Conservation (phyloP, 2,888 invertebrate genomes). For the Subacronicta megacephala region DNA sequence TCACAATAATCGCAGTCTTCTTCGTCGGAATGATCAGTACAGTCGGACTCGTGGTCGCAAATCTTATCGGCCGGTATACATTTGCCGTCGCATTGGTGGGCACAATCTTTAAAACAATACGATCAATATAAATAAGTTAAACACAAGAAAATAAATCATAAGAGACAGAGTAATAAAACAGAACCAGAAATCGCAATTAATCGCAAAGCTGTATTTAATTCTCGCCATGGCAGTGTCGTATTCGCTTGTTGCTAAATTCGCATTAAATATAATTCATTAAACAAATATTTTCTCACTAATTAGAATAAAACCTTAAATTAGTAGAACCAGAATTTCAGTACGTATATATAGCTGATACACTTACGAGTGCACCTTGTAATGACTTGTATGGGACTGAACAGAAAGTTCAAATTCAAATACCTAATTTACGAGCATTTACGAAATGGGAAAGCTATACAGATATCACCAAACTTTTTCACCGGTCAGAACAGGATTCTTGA, state of each 20-base stretch:
- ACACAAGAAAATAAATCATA: slow-evolving; percentile 37
- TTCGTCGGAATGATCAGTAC: slow-evolving; percentile 91
- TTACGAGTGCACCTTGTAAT: too few relatives aligned
- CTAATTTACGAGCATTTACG: too few relatives aligned
- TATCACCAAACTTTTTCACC: too few relatives aligned
- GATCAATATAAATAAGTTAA: slow-evolving; percentile 46
- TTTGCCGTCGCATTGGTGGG: slow-evolving; percentile 84
- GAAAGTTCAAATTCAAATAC: too few relatives aligned
- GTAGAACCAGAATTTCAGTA: too few relatives aligned
- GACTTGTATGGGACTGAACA: too few relatives aligned
- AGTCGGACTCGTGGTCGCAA: slow-evolving; percentile 90
- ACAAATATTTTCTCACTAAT: too few relatives aligned
- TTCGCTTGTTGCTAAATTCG: slow-evolving; percentile 19
- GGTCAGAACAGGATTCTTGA: too few relatives aligned
- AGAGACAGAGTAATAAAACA: slow-evolving; percentile 8
- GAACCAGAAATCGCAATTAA: slow-evolving; percentile 19
- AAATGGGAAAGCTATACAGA: too few relatives aligned
- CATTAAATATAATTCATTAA: too few relatives aligned
- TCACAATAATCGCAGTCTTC: slow-evolving; percentile 72
- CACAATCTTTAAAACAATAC: slow-evolving; percentile 79
- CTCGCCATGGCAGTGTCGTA: slow-evolving; percentile 23
- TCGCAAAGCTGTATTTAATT: slow-evolving; percentile 19
- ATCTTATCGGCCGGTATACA: slow-evolving; percentile 90
- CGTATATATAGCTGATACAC: too few relatives aligned
- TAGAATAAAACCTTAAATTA: too few relatives aligned